These are phyloP conservation scores for Epinephelus fuscoguttatus DNA, from an alignment of 2,113 vertebrate genomes.

Conservation along the genomic window DNA sequence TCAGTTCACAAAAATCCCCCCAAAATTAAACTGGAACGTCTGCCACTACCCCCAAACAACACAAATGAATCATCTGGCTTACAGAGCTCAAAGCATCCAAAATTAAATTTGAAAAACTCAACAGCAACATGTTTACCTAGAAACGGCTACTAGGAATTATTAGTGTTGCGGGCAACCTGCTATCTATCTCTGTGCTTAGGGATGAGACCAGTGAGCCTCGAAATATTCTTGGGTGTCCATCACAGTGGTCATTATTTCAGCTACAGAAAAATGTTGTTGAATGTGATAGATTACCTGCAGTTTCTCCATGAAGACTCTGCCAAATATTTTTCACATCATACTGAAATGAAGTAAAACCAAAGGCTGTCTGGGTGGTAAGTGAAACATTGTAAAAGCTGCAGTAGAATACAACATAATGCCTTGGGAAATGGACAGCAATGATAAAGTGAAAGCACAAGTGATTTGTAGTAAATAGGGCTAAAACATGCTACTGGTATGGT, in stretches of 20 bases:
- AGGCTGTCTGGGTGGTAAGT: neutral
- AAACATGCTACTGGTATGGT: too few relatives aligned
- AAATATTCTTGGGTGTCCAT: neutral
- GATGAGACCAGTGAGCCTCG: neutral
- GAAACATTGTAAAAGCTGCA: neutral
- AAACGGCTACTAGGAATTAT: neutral
- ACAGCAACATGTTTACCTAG: neutral
- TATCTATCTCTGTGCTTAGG: neutral
- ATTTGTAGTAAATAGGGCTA: too few relatives aligned
- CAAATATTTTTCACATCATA: neutral
- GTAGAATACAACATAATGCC: neutral
- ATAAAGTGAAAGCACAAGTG: neutral
- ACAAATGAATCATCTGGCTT: neutral
- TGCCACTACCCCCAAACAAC: neutral
- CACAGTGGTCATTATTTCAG: neutral
- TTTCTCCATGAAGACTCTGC: neutral
- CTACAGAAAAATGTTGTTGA: neutral
- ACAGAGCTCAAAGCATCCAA: neutral
- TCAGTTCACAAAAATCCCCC: neutral
- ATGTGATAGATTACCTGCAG: neutral
- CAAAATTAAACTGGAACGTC: neutral
- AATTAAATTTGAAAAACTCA: neutral
- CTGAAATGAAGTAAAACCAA: neutral
- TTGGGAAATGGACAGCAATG: neutral
- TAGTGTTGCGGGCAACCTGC: too few relatives aligned